phyloP scores from a whole-genome alignment of 2,113 vertebrate species.

The Passer montanus region DNA sequence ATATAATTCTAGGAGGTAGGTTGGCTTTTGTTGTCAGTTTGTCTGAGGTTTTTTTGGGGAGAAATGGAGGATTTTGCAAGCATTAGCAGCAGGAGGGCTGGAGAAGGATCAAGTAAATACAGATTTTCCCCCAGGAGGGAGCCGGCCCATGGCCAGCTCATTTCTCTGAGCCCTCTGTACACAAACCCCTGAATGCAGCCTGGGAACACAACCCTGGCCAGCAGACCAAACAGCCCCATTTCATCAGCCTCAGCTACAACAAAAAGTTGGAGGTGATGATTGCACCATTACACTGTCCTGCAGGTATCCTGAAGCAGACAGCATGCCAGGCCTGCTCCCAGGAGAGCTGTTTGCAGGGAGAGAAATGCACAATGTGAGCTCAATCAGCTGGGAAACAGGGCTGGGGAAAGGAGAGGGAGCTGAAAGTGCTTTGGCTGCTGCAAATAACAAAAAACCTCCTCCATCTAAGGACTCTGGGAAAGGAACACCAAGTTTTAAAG shows the following conservation, averaged over 20 bases:
- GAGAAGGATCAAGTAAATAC: background rate
- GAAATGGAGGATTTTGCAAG: background rate
- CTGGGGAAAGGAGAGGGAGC: background rate
- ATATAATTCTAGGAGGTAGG: too few species aligned
- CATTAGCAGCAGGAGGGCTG: background rate
- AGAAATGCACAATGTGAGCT: rapidly evolving
- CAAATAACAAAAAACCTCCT: background rate
- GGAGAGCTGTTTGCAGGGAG: background rate
- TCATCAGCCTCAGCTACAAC: background rate
- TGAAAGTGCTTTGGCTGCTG: background rate
- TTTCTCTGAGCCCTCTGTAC: background rate
- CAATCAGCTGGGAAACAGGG: background rate
- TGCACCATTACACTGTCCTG: background rate
- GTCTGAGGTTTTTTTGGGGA: background rate
- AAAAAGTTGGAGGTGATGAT: background rate
- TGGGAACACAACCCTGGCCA: background rate
- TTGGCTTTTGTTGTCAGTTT: rapidly evolving
- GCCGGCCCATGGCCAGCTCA: background rate
- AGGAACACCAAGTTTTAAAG: slow-evolving; percentile 29
- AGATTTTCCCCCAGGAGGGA: background rate
- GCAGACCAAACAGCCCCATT: background rate
- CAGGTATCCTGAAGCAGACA: background rate
- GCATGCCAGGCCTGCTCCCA: background rate
- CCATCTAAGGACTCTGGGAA: background rate
- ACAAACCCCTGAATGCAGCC: background rate